phyloP scores from a whole-genome alignment of 1,140 invertebrate species.

The Drosophila pandora region DNA sequence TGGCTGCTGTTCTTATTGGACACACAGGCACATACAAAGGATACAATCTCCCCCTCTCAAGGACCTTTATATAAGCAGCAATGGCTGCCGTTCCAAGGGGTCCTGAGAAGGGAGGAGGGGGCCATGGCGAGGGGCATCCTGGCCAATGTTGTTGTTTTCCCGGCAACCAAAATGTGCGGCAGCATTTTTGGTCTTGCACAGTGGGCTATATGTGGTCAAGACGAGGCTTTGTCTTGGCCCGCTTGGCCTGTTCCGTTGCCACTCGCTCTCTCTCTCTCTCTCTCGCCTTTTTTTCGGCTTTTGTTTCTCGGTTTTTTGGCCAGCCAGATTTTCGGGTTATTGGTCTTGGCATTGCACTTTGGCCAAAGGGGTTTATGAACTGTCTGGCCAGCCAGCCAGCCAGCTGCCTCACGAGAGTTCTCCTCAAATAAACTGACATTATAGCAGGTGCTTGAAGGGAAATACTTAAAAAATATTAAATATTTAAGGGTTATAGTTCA shows the following conservation, averaged over 20 bases:
- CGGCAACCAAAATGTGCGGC: slow-evolving; percentile 82
- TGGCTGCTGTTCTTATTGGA: slow-evolving; percentile 29
- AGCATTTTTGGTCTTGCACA: slow-evolving; percentile 81
- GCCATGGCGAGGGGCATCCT: background rate
- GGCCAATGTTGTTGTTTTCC: slow-evolving; percentile 66
- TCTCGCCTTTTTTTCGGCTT: slow-evolving; percentile 3
- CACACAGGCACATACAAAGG: slow-evolving; percentile 8
- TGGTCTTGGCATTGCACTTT: slow-evolving; percentile 48
- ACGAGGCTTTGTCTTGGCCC: slow-evolving; percentile 19
- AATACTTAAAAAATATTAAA: too few relatives aligned
- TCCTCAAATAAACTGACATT: background rate
- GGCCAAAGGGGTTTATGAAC: slow-evolving; percentile 1
- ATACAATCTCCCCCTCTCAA: background rate
- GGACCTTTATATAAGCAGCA: slow-evolving; percentile 18
- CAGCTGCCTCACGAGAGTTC: background rate
- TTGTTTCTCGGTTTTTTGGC: slow-evolving; percentile 14
- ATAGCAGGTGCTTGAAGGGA: too few relatives aligned
- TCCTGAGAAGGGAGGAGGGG: background rate
- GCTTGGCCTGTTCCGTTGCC: background rate
- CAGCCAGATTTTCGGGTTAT: slow-evolving; percentile 26
- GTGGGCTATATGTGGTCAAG: slow-evolving; percentile 79
- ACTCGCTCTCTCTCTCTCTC: background rate
- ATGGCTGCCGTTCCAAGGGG: slow-evolving; percentile 1
- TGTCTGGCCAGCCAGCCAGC: background rate
- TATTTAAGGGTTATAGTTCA: too few relatives aligned